These are phyloP conservation scores for Anneissia japonica DNA, from an alignment of 35 echinoderm and acorn worm genomes.

Conservation along the genomic window DNA sequence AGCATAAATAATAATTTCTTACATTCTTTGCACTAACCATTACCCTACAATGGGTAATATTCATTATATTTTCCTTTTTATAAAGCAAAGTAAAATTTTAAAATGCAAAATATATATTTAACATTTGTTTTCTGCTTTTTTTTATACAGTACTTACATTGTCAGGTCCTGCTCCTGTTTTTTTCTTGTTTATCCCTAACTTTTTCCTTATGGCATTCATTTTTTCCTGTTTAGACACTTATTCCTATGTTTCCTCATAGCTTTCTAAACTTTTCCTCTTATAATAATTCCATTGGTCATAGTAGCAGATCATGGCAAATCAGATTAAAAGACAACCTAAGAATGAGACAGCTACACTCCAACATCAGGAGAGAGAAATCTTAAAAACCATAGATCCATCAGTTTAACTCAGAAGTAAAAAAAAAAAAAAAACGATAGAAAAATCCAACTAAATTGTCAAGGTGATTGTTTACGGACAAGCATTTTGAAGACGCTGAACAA, in stretches of 20 bases:
- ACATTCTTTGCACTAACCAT: too few species aligned
- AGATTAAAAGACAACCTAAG: background rate
- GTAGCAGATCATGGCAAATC: background rate
- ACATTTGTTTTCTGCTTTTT: too few species aligned
- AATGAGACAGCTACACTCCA: background rate
- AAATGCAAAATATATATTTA: too few species aligned
- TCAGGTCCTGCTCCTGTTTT: background rate
- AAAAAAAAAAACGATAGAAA: background rate
- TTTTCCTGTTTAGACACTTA: background rate
- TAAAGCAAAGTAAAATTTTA: too few species aligned
- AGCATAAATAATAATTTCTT: too few species aligned
- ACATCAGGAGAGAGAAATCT: background rate
- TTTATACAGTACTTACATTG: background rate
- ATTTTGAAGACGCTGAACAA: background rate
- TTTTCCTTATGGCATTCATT: background rate
- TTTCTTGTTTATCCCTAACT: background rate
- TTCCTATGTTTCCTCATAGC: background rate
- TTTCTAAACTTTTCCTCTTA: background rate
- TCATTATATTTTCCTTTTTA: too few species aligned
- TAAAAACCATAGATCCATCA: background rate
- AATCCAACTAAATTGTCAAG: background rate
- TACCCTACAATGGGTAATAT: too few species aligned
- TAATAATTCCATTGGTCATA: background rate
- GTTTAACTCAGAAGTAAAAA: background rate
- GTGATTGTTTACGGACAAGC: background rate